phyloP scores from a whole-genome alignment of 2,888 invertebrate species.

The Tromatobia lineatoria region DNA sequence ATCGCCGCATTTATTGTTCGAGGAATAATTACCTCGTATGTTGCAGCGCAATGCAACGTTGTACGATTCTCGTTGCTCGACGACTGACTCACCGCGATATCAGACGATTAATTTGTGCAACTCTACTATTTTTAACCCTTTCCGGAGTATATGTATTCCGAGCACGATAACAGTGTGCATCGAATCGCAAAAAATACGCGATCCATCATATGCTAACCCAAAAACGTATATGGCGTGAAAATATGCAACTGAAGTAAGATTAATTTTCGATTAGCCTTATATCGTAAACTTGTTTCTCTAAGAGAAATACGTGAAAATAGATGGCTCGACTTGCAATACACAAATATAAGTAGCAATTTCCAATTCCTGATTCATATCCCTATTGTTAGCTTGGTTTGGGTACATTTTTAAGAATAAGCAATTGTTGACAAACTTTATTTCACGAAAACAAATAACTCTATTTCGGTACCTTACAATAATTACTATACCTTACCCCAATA shows the following conservation, averaged over 20 bases:
- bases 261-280: no score
- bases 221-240: background rate
- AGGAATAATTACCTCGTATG: constrained; percentile 55
- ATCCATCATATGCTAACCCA: constrained; percentile 12
- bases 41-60: constrained; percentile 3
- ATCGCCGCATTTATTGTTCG: constrained; percentile 61
- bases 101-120: constrained; percentile 56
- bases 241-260: background rate
- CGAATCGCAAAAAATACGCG: background rate
- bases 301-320: no score
- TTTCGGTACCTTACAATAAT: no score
- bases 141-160: constrained; percentile 10
- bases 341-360: no score
- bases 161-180: constrained; percentile 32
- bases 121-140: constrained; percentile 27
- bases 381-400: no score
- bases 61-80: constrained; percentile 32
- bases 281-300: no score
- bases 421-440: no score
- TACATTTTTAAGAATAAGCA: no score
- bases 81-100: constrained; percentile 61
- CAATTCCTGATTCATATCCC: no score
- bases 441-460: no score
- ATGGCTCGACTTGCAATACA: no score
- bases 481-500: no score